These are phyloP conservation scores for Nestor notabilis DNA, from an alignment of 2,113 vertebrate species.

Conservation along the genomic window DNA sequence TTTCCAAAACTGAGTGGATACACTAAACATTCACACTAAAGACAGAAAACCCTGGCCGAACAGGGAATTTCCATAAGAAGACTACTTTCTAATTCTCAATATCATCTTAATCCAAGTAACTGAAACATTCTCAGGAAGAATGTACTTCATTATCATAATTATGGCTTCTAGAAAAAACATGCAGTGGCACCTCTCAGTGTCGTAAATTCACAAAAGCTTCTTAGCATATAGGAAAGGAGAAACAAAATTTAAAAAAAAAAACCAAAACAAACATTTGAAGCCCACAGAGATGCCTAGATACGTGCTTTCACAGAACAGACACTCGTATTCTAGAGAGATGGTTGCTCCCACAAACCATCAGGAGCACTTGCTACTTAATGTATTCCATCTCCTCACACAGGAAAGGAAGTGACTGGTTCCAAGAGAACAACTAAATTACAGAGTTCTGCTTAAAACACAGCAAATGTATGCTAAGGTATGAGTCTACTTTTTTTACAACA, in stretches of 20 bases:
- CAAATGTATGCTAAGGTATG: neutral
- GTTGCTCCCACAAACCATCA: neutral
- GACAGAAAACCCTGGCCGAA: neutral
- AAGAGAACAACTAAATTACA: neutral
- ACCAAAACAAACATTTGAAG: neutral
- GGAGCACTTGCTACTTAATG: neutral
- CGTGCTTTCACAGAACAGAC: neutral
- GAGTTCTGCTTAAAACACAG: neutral
- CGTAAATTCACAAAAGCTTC: neutral
- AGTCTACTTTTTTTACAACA: neutral
- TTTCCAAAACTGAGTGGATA: neutral
- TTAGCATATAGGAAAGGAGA: neutral
- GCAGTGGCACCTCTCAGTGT: neutral
- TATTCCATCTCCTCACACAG: neutral
- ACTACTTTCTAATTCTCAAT: neutral
- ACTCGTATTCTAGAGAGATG: neutral
- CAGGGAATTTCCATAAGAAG: neutral
- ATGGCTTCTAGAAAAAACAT: neutral
- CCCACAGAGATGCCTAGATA: neutral
- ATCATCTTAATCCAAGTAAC: neutral
- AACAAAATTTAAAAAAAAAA: neutral
- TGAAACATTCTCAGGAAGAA: neutral
- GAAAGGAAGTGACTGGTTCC: fast-evolving
- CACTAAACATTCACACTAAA: neutral
- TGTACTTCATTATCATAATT: neutral